Evolutionary conservation across 2,888 invertebrate genomes (phyloP), one percentile per base, ranked within the genome.

Genomic region (Drosophila quinaria): DNA sequence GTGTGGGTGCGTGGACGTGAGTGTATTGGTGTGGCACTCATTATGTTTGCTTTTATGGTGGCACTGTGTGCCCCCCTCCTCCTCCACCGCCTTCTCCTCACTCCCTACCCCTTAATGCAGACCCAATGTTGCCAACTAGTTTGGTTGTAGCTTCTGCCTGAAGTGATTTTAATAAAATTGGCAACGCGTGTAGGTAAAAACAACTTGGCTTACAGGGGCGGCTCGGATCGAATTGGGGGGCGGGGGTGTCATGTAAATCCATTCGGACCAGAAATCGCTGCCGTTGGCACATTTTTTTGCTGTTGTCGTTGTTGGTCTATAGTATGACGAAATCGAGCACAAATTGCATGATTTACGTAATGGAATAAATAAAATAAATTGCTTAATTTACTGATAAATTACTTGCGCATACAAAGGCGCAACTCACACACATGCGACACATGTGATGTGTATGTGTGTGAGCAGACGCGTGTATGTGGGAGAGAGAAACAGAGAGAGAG

Each of bases 371-470:
- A 88, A 91, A 90, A 91, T 90, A 91, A 90, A 90, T 90, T 91
- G 90, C 90, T 91, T 91, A 91, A 90, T 91, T 90, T 91, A 90
- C 90, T 91, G 90, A 91, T 90, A 90, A 91, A 90, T 91, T 91
- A 83, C 85, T 80, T 78, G 78, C 56, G 71, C 68, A 73, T 59
- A 75, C 67, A 64, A 55, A 55, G 31, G 62, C 55, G 55, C n/a
- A 62, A 60, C 49, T 54, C 50, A 33, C 44, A 64, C 51, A 68
- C 60, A 64, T 56, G 31, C 56, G 52, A 59, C 65, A 61, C 46
- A 66, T 35, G 51, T 35, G 39, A 15, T 41, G 42, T 15, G n/a
- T 15, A 0, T 25, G 25, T 5, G 25, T 25, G 25, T 5, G 25
- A 25, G 25, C 25, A 25, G 6, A 22, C 22, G 22, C 22, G 31